Conservation (phyloP, 2,888 invertebrate genomes). For the Lithophane socia region DNA sequence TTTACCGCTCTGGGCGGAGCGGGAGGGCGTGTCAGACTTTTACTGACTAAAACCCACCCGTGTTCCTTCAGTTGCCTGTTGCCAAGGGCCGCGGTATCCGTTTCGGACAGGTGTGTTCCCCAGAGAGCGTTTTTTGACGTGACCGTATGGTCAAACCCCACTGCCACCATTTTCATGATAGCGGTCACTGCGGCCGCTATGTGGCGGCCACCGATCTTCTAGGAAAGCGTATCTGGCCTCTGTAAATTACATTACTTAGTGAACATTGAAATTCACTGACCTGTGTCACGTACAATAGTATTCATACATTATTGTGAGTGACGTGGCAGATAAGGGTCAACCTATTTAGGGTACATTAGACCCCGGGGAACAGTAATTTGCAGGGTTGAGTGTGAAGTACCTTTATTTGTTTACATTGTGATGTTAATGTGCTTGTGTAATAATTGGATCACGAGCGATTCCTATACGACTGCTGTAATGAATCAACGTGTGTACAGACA, state of each 20-base stretch:
- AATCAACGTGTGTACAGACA: background rate
- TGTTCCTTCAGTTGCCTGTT: too few species aligned
- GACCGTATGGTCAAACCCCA: background rate
- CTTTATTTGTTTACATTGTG: conserved; percentile 30
- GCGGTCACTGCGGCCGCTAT: background rate
- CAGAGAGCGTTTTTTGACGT: background rate
- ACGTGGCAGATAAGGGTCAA: conserved; percentile 47
- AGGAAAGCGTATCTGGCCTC: background rate
- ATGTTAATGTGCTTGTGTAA: conserved; percentile 13
- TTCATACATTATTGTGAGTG: conserved; percentile 46
- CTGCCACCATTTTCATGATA: background rate
- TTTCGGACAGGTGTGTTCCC: background rate
- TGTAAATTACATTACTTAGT: background rate
- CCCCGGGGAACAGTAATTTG: conserved; percentile 35
- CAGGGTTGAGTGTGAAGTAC: conserved; percentile 34
- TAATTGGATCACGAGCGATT: background rate
- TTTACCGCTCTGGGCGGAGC: too few species aligned
- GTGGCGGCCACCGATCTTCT: background rate
- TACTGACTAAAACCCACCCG: too few species aligned
- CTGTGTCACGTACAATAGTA: conserved; percentile 23
- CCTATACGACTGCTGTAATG: background rate
- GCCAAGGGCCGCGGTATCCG: too few species aligned
- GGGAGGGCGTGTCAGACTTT: too few species aligned
- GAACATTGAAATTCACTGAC: conserved; percentile 34
- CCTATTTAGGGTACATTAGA: conserved; percentile 39